These are phyloP conservation scores for Leiothrix lutea DNA, from an alignment of 2,113 vertebrate species.

Conservation along the genomic window DNA sequence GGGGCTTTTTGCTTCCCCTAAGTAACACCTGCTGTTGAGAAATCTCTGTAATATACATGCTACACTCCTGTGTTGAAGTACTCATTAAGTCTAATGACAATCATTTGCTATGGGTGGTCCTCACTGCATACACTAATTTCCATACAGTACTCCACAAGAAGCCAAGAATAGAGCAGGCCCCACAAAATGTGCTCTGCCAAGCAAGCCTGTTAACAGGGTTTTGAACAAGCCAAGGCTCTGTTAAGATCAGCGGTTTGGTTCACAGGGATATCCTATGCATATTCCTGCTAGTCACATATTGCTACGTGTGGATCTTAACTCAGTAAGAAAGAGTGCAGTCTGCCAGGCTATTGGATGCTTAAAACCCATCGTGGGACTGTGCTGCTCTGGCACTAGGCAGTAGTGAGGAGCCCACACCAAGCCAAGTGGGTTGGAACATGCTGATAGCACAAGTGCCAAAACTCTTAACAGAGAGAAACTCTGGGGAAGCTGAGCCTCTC, in stretches of 20 bases:
- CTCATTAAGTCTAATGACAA: not conserved
- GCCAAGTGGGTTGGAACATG: constrained; percentile 10
- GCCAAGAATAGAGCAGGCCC: not conserved
- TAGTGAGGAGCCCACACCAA: not conserved
- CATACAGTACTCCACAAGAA: not conserved
- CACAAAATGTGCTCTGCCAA: not conserved
- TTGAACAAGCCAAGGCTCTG: not conserved
- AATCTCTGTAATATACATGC: not conserved
- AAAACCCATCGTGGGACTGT: not conserved
- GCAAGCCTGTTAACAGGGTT: not conserved
- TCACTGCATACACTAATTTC: not conserved
- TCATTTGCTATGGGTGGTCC: not conserved
- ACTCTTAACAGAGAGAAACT: not conserved
- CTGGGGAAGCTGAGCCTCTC: not conserved
- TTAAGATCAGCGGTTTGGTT: not conserved
- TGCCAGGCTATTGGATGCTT: not conserved
- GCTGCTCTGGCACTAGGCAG: constrained; percentile 2
- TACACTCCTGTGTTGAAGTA: not conserved
- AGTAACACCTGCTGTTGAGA: not conserved
- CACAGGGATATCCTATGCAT: not conserved
- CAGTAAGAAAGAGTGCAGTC: not conserved
- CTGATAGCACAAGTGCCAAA: not conserved
- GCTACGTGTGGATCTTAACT: not conserved
- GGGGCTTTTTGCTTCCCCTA: not conserved
- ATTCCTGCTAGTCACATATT: not conserved